Evolutionary conservation across 2,888 invertebrate genomes (phyloP), one percentile per base, ranked within the genome.

Genomic region (Desoria tigrina): DNA sequence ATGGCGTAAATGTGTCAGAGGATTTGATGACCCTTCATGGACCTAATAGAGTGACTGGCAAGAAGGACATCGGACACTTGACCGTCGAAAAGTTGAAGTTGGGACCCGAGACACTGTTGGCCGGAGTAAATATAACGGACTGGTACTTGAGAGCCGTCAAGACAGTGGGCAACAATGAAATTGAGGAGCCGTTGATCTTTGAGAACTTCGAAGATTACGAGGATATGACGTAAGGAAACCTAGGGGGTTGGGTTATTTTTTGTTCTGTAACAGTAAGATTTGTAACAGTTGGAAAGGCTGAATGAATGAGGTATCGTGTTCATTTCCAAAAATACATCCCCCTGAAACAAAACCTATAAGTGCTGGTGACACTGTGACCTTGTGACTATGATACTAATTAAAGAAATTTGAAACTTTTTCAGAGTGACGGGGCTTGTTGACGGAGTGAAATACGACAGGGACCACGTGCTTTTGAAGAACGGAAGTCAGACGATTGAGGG

Each of bases 351-450:
- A n/a, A n/a, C n/a, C n/a, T n/a, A n/a, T n/a, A n/a, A n/a, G n/a
- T n/a, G n/a, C n/a, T n/a, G n/a, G n/a, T n/a, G n/a, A n/a, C n/a
- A n/a, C n/a, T n/a, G n/a, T n/a, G n/a, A n/a, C n/a, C n/a, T n/a
- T n/a, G n/a, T n/a, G n/a, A n/a, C n/a, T n/a, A n/a, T n/a, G n/a
- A n/a, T n/a, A n/a, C n/a, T n/a, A n/a, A n/a, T n/a, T n/a, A n/a
- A n/a, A n/a, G n/a, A n/a, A n/a, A n/a, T n/a, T n/a, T n/a, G n/a
- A n/a, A n/a, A n/a, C n/a, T 6, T 26, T 26, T 51, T 24, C 24
- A 73, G 73, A 18, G 73, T 73, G 1, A 45, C 56, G 1, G 67
- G 70, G 21, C 24, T 60, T 1, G 68, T 72, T 11, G 69, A 74
- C 54, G 65, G 64, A 2, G 53, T 67, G 6, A 39, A 61, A 11